Evolutionary conservation across 1,140 invertebrate species (phyloP), one percentile per base, ranked within the genome.

Genomic region (Drosophila ananassae): DNA sequence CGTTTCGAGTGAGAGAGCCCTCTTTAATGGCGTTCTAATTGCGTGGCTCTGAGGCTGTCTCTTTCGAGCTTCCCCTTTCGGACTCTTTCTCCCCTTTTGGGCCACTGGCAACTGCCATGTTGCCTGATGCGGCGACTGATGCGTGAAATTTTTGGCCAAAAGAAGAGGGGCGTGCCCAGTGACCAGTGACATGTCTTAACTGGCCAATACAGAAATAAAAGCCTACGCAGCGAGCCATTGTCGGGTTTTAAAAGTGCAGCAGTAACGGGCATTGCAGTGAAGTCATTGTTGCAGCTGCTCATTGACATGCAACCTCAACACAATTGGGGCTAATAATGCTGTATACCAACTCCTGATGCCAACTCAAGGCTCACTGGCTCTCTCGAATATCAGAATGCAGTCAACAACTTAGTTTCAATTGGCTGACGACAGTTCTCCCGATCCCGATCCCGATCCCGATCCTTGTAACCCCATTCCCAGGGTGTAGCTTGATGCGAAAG

Each of bases 101-200:
- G 25, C 25, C 5, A 28, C 25, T 28, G 25, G 25, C 25, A 6
- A 28, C 25, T 28, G 25, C 25, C 25, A 28, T 28, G 25, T 28
- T 28, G 25, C 25, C 17, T 17, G 17, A 17, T 17, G 17, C 47
- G 28, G 41, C 69, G 30, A 61, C 41, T 44, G 46, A 52, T 79
- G 82, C 62, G 74, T 85, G 44, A 85, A 85, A 77, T 77, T 73
- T 69, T 66, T 67, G 69, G 32, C 39, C 17, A 30, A 25, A n/a
- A 48, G 25, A 44, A 54, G 62, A 52, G 78, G 75, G 79, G 81
- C 81, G 82, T 85, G 82, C 58, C 74, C 74, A 87, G 55, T 82
- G 81, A 82, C 74, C 78, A 87, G 82, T 82, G 81, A 87, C 81
- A 85, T 67, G 82, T 78, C 82, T 77, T 81, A 85, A 87, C 81